phyloP scores from a whole-genome alignment of 2,888 invertebrate species.

The Allolobophora icterica region DNA sequence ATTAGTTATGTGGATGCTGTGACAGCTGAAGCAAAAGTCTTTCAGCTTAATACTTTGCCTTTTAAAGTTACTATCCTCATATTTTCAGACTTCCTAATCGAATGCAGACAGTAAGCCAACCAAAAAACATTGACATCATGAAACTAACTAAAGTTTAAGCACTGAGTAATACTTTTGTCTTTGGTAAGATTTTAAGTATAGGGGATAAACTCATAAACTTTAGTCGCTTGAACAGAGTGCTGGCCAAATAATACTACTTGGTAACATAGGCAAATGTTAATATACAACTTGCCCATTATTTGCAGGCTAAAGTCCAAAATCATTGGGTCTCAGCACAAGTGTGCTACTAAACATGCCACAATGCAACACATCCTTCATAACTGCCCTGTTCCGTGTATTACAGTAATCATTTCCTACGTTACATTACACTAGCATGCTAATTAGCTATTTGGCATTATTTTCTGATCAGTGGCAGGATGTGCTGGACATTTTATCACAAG shows the following conservation, averaged over 20 bases:
- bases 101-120: neutral
- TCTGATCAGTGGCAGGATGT: conserved; percentile 67
- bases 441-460: neutral
- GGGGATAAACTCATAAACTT: no score
- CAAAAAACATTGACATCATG: neutral
- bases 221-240: no score
- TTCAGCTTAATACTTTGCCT: neutral
- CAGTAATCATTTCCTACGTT: neutral
- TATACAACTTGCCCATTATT: neutral
- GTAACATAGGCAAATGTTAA: neutral
- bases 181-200: no score
- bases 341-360: neutral
- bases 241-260: neutral
- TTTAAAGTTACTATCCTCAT: neutral
- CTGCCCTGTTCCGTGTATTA: neutral
- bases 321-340: neutral
- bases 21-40: neutral
- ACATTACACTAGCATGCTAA: neutral
- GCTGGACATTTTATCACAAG: conserved; percentile 68
- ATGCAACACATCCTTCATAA: neutral
- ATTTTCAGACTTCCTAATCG: neutral
- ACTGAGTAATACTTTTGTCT: neutral
- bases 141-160: neutral
- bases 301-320: neutral
- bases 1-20: neutral